phyloP scores from a whole-genome alignment of 1,140 invertebrate genomes.

The Rhagoletis zephyria region DNA sequence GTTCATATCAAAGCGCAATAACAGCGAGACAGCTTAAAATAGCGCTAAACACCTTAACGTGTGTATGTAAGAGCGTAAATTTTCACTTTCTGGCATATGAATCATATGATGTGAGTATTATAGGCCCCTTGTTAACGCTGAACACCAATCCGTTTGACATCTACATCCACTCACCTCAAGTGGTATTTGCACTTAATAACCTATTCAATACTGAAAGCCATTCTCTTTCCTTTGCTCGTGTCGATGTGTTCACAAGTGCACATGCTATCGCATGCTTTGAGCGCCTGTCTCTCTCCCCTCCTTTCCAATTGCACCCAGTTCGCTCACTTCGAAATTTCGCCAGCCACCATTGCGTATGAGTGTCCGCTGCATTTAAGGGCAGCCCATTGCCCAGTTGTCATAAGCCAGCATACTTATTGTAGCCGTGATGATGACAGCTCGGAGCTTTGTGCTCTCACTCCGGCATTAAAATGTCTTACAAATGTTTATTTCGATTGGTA shows the following conservation, averaged over 20 bases:
- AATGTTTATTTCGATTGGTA: slow-evolving; percentile 36
- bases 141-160: slow-evolving; percentile 15
- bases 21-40: too few relatives aligned
- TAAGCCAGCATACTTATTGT: not conserved
- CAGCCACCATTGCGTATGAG: too few relatives aligned
- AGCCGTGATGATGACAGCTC: slow-evolving; percentile 40
- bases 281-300: not conserved
- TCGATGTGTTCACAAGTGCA: not conserved
- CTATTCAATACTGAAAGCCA: not conserved
- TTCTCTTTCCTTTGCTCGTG: not conserved
- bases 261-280: not conserved
- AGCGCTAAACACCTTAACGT: too few relatives aligned
- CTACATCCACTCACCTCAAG: slow-evolving; percentile 31
- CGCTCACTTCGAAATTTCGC: too few relatives aligned
- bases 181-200: slow-evolving; percentile 46
- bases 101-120: too few relatives aligned
- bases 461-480: slow-evolving; percentile 23
- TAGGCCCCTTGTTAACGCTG: not conserved
- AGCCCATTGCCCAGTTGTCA: slow-evolving; percentile 6
- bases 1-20: too few relatives aligned
- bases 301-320: not conserved
- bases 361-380: too few relatives aligned
- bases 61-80: too few relatives aligned
- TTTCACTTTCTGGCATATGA: too few relatives aligned
- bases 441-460: slow-evolving; percentile 5